These are phyloP conservation scores for Leptobrachium ailaonicum DNA, from an alignment of 2,113 vertebrate species.

Conservation along the genomic window DNA sequence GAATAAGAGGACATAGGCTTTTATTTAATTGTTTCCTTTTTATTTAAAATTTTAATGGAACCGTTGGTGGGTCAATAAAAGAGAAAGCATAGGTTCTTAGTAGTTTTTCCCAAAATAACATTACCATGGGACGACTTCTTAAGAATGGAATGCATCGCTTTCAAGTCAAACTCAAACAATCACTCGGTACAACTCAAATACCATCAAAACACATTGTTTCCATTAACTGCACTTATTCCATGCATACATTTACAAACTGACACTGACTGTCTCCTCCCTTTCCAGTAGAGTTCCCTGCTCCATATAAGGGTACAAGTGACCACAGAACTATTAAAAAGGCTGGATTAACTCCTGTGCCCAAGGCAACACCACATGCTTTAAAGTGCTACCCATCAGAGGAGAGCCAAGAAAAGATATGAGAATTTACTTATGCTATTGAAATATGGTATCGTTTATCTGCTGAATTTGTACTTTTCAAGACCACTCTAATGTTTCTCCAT, in stretches of 20 bases:
- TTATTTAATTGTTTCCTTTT: background rate
- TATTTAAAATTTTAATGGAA: slow-evolving; percentile 6
- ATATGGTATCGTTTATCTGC: slow-evolving; percentile 39
- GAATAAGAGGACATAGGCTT: background rate
- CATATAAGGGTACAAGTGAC: slow-evolving; percentile 29
- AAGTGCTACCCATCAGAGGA: slow-evolving; percentile 33
- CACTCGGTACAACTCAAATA: slow-evolving; percentile 23
- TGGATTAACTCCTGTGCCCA: slow-evolving; percentile 30
- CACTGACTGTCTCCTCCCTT: slow-evolving; percentile 27
- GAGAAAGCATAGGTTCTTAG: slow-evolving; percentile 15
- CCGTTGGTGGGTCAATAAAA: background rate
- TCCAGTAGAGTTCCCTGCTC: slow-evolving; percentile 22
- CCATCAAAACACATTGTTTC: slow-evolving; percentile 42
- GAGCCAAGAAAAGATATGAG: slow-evolving; percentile 20
- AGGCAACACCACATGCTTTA: slow-evolving; percentile 33
- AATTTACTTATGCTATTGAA: slow-evolving; percentile 27
- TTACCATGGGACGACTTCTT: slow-evolving; percentile 11
- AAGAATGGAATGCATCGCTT: slow-evolving; percentile 22
- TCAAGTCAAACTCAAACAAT: slow-evolving; percentile 28
- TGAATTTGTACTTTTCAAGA: slow-evolving; percentile 22
- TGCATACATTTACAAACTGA: slow-evolving; percentile 31
- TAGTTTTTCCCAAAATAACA: slow-evolving; percentile 35
- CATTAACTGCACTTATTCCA: slow-evolving; percentile 31
- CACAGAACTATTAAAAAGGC: slow-evolving; percentile 29
- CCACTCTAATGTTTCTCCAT: slow-evolving; percentile 10